These are phyloP conservation scores for Mesocentrotus franciscanus DNA, from an alignment of 53 echinoderm and acorn worm species.

Conservation along the genomic window DNA sequence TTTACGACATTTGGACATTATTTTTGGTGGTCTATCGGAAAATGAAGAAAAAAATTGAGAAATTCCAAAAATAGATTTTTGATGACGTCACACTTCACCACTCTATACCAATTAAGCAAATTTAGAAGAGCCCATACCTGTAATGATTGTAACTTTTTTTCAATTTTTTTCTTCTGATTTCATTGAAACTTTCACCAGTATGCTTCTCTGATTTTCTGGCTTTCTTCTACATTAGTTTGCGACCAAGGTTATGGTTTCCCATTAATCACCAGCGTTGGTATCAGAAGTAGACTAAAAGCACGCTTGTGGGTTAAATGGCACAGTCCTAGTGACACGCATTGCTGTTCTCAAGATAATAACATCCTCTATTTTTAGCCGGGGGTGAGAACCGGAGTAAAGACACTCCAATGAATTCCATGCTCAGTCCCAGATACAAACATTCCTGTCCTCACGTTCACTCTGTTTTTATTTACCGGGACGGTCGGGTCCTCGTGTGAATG, in stretches of 20 bases:
- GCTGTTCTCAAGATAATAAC: not conserved
- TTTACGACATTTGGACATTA: no score
- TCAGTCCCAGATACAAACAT: not conserved
- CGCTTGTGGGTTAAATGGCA: not conserved
- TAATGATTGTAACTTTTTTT: no score
- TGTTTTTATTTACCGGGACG: not conserved
- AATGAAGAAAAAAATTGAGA: no score
- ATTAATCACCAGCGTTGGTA: not conserved
- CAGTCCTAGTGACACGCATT: not conserved
- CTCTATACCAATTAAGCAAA: no score
- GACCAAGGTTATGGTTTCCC: not conserved
- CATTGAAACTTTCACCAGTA: no score
- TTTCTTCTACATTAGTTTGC: no score
- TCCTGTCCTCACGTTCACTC: not conserved
- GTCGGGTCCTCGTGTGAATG: not conserved
- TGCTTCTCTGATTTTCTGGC: no score
- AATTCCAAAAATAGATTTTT: no score
- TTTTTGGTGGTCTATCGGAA: no score
- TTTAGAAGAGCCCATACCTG: no score
- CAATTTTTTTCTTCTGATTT: no score
- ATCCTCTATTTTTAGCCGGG: not conserved
- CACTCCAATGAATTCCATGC: not conserved
- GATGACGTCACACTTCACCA: no score
- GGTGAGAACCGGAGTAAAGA: not conserved
- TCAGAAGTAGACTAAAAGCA: not conserved